Evolutionary conservation across 2,888 invertebrate genomes (phyloP).

Genomic region (Morpho achilles): DNA sequence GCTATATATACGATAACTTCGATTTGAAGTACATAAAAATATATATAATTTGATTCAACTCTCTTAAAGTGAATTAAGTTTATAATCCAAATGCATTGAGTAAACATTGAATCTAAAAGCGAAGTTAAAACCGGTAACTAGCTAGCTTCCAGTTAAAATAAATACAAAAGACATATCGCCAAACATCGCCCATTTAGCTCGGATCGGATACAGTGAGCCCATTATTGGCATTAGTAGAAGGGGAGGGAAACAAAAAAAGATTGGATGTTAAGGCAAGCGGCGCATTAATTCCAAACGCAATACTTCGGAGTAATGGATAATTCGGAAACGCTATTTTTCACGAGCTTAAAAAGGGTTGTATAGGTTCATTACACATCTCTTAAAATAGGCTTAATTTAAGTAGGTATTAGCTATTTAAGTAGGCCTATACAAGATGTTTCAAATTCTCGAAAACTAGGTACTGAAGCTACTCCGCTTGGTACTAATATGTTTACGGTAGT

Average conservation of each 20-base stretch:
- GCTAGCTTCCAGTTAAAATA: slow-evolving; percentile 20
- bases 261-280: slow-evolving; percentile 55
- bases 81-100: background rate
- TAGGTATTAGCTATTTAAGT: too few relatives aligned
- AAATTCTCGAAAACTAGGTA: too few relatives aligned
- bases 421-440: too few relatives aligned
- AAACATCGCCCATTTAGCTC: slow-evolving; percentile 29
- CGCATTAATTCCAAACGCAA: slow-evolving; percentile 64
- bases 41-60: too few relatives aligned
- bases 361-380: too few relatives aligned
- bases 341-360: too few relatives aligned
- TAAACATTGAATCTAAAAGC: slow-evolving; percentile 5
- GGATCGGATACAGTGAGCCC: slow-evolving; percentile 43
- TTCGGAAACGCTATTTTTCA: slow-evolving; percentile 60
- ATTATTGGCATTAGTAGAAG: slow-evolving; percentile 50
- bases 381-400: too few relatives aligned
- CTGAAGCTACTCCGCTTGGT: too few relatives aligned
- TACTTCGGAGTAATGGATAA: slow-evolving; percentile 57
- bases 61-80: too few relatives aligned
- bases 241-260: slow-evolving; percentile 44
- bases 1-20: too few relatives aligned
- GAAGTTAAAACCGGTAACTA: slow-evolving; percentile 19
- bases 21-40: too few relatives aligned
- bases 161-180: slow-evolving; percentile 28
- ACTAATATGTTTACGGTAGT: too few relatives aligned